These are phyloP conservation scores for Tamias sibiricus DNA, from an alignment of 2,113 vertebrate species.

Conservation along the genomic window DNA sequence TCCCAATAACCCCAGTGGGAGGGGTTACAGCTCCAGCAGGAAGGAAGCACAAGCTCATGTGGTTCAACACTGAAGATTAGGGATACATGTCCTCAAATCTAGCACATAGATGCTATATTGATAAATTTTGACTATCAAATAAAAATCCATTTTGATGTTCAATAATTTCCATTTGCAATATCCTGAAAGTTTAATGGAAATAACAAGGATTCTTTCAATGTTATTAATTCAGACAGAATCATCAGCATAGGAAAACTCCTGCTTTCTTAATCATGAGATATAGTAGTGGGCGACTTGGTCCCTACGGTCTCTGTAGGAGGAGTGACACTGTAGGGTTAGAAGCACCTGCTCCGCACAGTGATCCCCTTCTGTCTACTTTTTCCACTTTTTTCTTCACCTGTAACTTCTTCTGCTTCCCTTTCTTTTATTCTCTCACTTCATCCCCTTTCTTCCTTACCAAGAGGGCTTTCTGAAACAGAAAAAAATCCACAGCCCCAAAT, in stretches of 20 bases:
- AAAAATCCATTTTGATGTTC: neutral
- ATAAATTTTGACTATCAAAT: neutral
- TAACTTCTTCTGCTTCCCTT: neutral
- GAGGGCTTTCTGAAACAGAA: neutral
- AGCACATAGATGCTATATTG: neutral
- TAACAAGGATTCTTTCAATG: neutral
- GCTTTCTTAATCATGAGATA: neutral
- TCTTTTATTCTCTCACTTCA: neutral
- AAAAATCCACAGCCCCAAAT: neutral
- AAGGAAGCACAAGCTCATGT: no score
- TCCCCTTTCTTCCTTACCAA: neutral
- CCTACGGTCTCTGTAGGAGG: neutral
- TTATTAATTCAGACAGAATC: neutral
- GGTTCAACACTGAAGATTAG: no score
- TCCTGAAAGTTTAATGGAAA: neutral
- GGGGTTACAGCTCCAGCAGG: no score
- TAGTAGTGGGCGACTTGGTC: neutral
- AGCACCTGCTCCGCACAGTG: fast-evolving
- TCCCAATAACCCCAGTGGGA: no score
- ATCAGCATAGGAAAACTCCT: neutral
- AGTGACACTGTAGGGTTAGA: neutral
- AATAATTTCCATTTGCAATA: neutral
- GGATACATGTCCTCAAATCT: no score
- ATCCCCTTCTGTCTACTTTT: no score
- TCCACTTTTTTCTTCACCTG: neutral